Percentiles rank a stretch among this genome's conserved stretches.
These are phyloP conservation scores for Capreolus pygargus DNA, from an alignment of 2,113 vertebrate species.

Conservation along the genomic window DNA sequence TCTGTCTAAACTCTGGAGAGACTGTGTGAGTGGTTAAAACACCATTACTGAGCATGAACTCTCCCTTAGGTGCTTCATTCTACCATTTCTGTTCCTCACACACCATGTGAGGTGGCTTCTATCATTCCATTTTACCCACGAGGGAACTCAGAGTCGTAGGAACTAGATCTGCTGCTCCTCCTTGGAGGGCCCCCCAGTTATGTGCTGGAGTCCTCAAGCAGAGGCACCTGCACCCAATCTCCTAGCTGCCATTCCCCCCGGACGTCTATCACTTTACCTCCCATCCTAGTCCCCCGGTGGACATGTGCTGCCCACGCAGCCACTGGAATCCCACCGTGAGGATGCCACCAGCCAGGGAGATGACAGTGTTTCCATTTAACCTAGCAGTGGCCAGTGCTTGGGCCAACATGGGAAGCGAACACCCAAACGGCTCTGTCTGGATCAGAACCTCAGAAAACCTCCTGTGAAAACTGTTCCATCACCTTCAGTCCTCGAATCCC, in stretches of 20 bases:
- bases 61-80: background rate
- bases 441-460: background rate
- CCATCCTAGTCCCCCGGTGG: background rate
- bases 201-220: accelerated
- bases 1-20: background rate
- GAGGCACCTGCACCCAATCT: background rate
- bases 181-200: background rate
- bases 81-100: background rate
- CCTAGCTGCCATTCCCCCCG: accelerated
- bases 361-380: background rate
- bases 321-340: background rate
- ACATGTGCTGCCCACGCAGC: background rate
- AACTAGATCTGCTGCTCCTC: background rate
- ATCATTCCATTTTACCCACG: no score
- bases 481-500: background rate
- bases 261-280: background rate
- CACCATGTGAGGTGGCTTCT: accelerated
- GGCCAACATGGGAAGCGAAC: background rate
- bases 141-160: background rate
- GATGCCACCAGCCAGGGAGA: background rate
- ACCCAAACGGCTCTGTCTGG: no score
- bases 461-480: background rate
- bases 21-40: background rate
- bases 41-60: no score
- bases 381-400: background rate